phyloP scores from a whole-genome alignment of 2,797 vertebrate genomes.

The Enteromius thamalakanensis region DNA sequence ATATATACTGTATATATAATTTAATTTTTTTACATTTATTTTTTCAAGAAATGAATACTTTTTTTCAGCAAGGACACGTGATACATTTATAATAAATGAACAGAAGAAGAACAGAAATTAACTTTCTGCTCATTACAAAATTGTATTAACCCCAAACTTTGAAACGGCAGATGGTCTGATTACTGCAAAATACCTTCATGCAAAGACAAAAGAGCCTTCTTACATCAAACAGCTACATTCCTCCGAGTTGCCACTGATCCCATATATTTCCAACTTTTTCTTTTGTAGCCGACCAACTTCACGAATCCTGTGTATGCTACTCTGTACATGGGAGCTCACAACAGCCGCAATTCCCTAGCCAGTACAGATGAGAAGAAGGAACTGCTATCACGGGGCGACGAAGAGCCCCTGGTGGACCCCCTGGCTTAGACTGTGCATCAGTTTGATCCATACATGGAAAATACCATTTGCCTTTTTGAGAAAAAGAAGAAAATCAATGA shows the following conservation, averaged over 20 bases:
- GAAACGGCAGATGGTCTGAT: too few relatives aligned
- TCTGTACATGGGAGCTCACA: conserved; percentile 96
- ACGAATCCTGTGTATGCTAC: conserved; percentile 98
- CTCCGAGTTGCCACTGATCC: not conserved
- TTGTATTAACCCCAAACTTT: too few relatives aligned
- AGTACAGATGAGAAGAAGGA: conserved; percentile 98
- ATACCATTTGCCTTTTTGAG: conserved; percentile 75
- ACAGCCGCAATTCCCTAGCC: conserved; percentile 94
- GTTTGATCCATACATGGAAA: conserved; percentile 64
- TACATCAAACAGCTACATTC: not conserved
- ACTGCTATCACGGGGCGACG: conserved; percentile 88
- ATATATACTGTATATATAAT: too few relatives aligned
- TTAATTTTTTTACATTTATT: too few relatives aligned
- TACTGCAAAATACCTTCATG: not conserved
- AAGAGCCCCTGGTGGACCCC: conserved; percentile 89
- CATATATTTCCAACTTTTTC: not conserved
- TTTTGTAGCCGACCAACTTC: conserved; percentile 92
- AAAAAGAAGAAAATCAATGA: conserved; percentile 69
- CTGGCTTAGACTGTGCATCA: conserved; percentile 81
- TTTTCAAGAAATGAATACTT: too few relatives aligned
- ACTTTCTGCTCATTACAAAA: too few relatives aligned
- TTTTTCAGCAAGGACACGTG: too few relatives aligned
- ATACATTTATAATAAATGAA: too few relatives aligned
- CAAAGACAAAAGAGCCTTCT: not conserved
- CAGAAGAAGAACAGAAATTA: too few relatives aligned